Evolutionary conservation across 2,113 vertebrate species (phyloP).

Genomic region (Micronycteris hirsuta): DNA sequence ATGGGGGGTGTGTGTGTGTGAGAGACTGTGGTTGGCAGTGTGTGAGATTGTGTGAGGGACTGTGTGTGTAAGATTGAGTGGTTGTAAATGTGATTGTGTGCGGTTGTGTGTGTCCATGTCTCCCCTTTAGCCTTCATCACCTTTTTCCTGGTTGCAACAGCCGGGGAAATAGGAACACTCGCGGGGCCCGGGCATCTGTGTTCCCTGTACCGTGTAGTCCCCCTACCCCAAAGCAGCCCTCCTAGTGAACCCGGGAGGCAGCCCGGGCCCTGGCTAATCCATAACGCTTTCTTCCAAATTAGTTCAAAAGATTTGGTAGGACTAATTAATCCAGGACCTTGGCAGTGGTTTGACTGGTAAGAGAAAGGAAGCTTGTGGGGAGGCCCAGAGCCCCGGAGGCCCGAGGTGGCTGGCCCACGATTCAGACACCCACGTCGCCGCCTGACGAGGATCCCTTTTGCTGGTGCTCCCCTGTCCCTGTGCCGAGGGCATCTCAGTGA

Average conservation of each 20-base stretch:
- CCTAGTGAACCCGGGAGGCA: neutral
- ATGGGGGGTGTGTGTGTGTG: neutral
- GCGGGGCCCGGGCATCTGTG: neutral
- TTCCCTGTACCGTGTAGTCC: neutral
- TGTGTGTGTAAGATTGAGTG: neutral
- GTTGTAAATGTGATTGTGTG: neutral
- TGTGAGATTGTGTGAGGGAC: neutral
- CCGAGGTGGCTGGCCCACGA: neutral
- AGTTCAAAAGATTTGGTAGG: neutral
- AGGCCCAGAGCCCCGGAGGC: neutral
- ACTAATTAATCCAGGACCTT: neutral
- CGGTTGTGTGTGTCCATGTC: neutral
- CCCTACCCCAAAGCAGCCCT: neutral
- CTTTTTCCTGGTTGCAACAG: neutral
- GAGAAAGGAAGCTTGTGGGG: neutral
- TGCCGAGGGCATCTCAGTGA: neutral
- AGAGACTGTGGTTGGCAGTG: neutral
- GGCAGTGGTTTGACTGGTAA: neutral
- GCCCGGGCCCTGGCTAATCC: neutral
- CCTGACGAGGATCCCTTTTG: neutral
- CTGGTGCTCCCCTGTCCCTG: neutral
- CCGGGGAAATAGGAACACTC: neutral
- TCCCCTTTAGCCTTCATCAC: neutral
- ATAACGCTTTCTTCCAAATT: neutral
- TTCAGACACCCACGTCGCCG: fast-evolving